Percentiles rank a stretch among this genome's conserved stretches.
These are phyloP conservation scores for Odontocerum albicorne DNA, from an alignment of 2,888 invertebrate species.

Conservation along the genomic window DNA sequence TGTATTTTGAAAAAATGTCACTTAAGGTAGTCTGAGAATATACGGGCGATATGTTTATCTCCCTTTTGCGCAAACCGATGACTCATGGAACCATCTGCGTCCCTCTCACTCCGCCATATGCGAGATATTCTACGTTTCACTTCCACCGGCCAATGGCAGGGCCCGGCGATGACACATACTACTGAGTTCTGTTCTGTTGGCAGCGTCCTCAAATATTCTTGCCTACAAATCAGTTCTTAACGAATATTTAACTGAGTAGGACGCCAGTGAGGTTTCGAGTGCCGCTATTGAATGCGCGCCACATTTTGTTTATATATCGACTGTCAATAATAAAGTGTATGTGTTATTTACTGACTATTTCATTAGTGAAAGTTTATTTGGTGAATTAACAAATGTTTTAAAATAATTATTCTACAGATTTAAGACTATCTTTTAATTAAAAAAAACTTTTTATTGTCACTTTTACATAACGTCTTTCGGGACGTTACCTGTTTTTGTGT, in stretches of 20 bases:
- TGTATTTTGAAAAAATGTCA: no score
- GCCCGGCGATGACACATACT: conserved; percentile 32
- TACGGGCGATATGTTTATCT: conserved; percentile 19
- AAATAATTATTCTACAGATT: conserved; percentile 4
- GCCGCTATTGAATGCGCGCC: conserved; percentile 12
- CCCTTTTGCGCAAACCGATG: conserved; percentile 17
- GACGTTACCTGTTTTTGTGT: conserved; percentile 20
- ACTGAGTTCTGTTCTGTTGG: no score
- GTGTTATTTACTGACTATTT: conserved; percentile 2
- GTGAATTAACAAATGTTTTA: conserved; percentile 3
- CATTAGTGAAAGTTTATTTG: conserved; percentile 24
- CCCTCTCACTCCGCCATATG: conserved; percentile 17
- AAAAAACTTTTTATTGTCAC: neutral
- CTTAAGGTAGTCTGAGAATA: no score
- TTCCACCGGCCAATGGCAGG: conserved; percentile 22
- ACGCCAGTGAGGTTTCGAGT: conserved; percentile 7
- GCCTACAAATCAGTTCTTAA: conserved; percentile 23
- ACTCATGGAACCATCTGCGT: conserved; percentile 11
- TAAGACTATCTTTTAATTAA: no score
- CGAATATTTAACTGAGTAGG: no score
- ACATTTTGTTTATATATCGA: conserved; percentile 16
- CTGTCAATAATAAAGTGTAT: no score
- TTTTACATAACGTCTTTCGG: conserved; percentile 1
- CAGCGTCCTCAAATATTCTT: conserved; percentile 12
- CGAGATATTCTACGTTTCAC: no score